These are phyloP conservation scores for Alviniconcha strummeri DNA, from an alignment of 2,888 invertebrate genomes.

Conservation along the genomic window DNA sequence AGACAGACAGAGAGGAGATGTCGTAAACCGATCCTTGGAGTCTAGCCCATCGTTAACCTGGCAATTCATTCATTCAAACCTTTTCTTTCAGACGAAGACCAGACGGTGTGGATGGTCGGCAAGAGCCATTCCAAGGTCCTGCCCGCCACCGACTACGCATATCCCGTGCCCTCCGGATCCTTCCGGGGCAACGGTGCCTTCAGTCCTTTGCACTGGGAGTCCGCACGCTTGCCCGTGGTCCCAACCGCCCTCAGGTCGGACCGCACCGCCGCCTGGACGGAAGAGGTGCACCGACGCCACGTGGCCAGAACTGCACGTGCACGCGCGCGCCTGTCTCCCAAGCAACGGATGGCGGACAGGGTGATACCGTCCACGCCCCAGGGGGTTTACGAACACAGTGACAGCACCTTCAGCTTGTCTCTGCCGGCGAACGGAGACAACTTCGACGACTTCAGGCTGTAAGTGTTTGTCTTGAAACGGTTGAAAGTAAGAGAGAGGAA, in stretches of 20 bases:
- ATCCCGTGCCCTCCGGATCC: constrained; percentile 14
- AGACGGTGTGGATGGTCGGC: constrained; percentile 25
- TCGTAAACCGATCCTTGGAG: too few species aligned
- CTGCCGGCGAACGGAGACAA: constrained; percentile 11
- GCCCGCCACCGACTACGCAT: constrained; percentile 23
- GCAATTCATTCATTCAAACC: too few species aligned
- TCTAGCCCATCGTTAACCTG: too few species aligned
- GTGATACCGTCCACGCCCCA: not conserved
- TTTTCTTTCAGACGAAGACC: constrained; percentile 26
- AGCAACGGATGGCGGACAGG: constrained; percentile 1
- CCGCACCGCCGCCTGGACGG: constrained; percentile 13
- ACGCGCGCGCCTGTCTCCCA: constrained; percentile 26
- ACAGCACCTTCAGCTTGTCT: constrained; percentile 25
- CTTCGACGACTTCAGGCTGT: constrained; percentile 13
- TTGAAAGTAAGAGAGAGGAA: not conserved
- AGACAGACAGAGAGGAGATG: too few species aligned
- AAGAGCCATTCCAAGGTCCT: constrained; percentile 12
- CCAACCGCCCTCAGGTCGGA: not conserved
- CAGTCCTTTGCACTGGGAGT: constrained; percentile 19
- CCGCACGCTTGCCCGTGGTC: not conserved
- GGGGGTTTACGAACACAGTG: constrained; percentile 6
- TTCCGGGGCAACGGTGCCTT: constrained; percentile 10
- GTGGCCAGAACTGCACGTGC: constrained; percentile 32
- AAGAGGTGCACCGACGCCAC: constrained; percentile 31
- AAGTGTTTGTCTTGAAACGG: not conserved